Conservation (phyloP, 2,797 vertebrate genomes). For the Brachyalestes nurse region DNA sequence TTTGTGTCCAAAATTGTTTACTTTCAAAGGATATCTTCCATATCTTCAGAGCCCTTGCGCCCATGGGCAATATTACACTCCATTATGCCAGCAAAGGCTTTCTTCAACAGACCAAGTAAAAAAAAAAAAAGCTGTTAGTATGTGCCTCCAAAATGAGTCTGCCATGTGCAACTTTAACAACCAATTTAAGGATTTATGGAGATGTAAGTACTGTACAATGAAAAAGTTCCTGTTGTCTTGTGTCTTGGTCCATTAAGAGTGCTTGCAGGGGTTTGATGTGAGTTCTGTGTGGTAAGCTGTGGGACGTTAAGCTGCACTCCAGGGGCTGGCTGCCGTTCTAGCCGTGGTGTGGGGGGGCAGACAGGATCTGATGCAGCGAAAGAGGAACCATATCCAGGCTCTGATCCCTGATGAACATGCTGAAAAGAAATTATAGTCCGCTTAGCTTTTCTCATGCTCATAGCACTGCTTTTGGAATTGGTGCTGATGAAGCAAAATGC, state of each 20-base stretch:
- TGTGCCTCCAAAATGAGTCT: neutral
- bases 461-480: neutral
- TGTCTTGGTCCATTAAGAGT: conserved; percentile 21
- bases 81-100: neutral
- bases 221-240: conserved; percentile 18
- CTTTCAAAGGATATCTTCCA: neutral
- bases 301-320: conserved; percentile 12
- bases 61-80: neutral
- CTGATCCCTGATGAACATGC: conserved; percentile 47
- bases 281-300: conserved; percentile 26
- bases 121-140: neutral
- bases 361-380: conserved; percentile 7
- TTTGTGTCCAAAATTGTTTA: neutral
- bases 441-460: conserved; percentile 7
- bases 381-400: conserved; percentile 30
- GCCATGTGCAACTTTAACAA: conserved; percentile 30
- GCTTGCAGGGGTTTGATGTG: conserved; percentile 19
- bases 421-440: conserved; percentile 45
- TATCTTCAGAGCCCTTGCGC: neutral
- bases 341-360: neutral
- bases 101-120: neutral
- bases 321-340: conserved; percentile 12
- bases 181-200: conserved; percentile 37
- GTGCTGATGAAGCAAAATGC: neutral
- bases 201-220: conserved; percentile 25